Percentiles rank a stretch among this genome's conserved stretches.
Evolutionary conservation across 1,140 invertebrate species (phyloP).

Genomic region (silkworm (Bombyx mori)): DNA sequence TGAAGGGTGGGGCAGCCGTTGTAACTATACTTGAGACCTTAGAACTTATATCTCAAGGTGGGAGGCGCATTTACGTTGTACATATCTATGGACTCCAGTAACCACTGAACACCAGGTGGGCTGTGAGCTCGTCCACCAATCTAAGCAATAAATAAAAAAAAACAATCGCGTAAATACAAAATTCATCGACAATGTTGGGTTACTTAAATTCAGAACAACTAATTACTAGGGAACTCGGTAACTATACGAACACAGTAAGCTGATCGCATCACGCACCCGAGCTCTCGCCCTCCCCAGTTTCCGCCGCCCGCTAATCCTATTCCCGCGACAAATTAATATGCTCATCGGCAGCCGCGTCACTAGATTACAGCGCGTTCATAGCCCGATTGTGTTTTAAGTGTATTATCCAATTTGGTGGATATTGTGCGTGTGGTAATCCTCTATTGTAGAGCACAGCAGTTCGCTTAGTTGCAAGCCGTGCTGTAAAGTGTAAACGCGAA

Average conservation of each 20-base stretch:
- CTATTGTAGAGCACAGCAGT: conserved; percentile 38
- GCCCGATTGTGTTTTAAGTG: conserved; percentile 70
- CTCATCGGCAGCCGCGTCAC: conserved; percentile 64
- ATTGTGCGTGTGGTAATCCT: conserved; percentile 66
- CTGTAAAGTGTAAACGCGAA: conserved; percentile 22
- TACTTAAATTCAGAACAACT: no score
- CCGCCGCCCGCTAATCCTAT: conserved; percentile 50
- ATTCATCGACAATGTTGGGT: no score
- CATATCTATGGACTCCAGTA: no score
- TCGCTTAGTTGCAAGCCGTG: conserved; percentile 38
- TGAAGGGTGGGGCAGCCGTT: no score
- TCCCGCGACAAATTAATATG: conserved; percentile 67
- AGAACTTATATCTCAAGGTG: no score
- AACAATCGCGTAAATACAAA: no score
- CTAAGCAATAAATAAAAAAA: no score
- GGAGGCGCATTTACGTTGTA: no score
- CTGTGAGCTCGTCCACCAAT: no score
- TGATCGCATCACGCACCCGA: conserved; percentile 36
- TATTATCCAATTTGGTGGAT: conserved; percentile 69
- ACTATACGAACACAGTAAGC: not conserved
- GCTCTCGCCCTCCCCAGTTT: conserved; percentile 17
- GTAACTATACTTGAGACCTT: no score
- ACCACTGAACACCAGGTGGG: no score
- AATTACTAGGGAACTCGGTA: no score
- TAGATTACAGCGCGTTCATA: conserved; percentile 64